Conservation (phyloP, 2,888 invertebrate genomes). For the Rhagonycha lutea region DNA sequence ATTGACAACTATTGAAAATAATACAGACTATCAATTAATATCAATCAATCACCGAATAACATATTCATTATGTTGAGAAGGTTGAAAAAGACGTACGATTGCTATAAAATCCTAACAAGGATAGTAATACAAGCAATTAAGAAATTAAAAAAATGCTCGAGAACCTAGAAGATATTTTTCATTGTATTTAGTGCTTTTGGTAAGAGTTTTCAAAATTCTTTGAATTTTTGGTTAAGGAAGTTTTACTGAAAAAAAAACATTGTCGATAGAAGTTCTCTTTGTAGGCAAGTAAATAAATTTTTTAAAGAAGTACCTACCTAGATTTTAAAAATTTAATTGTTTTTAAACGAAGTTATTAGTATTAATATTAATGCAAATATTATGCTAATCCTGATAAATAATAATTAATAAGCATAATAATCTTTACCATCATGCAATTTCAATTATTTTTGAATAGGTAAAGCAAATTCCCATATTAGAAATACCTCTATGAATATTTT, state of each 20-base stretch:
- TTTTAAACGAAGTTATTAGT: background rate
- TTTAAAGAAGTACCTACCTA: too few species aligned
- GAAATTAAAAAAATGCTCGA: background rate
- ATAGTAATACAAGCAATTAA: background rate
- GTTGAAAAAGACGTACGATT: too few species aligned
- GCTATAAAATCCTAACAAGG: too few species aligned
- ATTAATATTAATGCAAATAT: background rate
- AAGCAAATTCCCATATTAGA: background rate
- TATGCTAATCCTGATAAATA: background rate
- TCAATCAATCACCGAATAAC: background rate
- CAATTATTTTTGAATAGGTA: background rate
- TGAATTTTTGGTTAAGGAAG: background rate
- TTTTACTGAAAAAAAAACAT: too few species aligned
- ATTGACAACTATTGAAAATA: background rate
- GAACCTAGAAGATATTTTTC: background rate
- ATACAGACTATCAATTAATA: background rate
- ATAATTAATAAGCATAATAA: too few species aligned
- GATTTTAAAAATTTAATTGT: background rate
- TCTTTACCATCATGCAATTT: too few species aligned
- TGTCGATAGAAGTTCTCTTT: background rate
- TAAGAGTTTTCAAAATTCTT: background rate
- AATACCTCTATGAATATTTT: background rate
- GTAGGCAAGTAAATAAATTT: background rate
- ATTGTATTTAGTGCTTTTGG: background rate
- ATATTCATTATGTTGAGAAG: background rate